Conservation (phyloP, 2,888 invertebrate genomes). For the Thymelicus acteon region DNA sequence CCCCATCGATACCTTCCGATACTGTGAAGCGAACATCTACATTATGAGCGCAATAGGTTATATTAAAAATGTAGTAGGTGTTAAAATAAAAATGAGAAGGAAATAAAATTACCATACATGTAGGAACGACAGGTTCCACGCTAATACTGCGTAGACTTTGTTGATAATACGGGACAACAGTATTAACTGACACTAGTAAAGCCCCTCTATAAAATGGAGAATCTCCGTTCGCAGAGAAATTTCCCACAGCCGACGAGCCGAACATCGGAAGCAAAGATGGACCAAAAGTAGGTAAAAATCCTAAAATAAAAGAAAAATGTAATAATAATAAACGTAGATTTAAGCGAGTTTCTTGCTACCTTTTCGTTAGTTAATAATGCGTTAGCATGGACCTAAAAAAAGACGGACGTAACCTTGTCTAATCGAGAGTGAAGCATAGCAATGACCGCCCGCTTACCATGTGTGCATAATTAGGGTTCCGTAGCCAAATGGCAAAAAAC, state of each 20-base stretch:
- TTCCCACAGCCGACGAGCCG: slow-evolving; percentile 61
- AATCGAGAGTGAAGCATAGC: no score
- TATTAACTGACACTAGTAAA: slow-evolving; percentile 89
- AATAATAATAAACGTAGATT: neutral
- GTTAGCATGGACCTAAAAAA: no score
- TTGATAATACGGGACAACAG: slow-evolving; percentile 86
- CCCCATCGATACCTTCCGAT: no score
- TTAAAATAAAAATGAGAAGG: neutral
- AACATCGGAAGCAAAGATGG: slow-evolving; percentile 93
- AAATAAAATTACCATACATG: slow-evolving; percentile 56
- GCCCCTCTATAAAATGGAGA: slow-evolving; percentile 88
- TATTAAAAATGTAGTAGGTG: no score
- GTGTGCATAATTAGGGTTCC: no score
- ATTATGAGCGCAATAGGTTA: no score
- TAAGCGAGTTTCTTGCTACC: no score
- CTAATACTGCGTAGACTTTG: slow-evolving; percentile 63
- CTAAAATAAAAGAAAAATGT: slow-evolving; percentile 59
- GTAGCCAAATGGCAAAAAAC: no score
- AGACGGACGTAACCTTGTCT: no score
- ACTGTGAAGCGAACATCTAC: no score
- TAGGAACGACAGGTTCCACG: slow-evolving; percentile 63
- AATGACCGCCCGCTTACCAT: no score
- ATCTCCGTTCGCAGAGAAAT: slow-evolving; percentile 54
- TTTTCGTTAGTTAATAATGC: no score
- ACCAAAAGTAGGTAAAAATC: slow-evolving; percentile 92